Base-by-base conservation (phyloP, 2,113 vertebrate genomes). In the Euleptes europaea region DNA sequence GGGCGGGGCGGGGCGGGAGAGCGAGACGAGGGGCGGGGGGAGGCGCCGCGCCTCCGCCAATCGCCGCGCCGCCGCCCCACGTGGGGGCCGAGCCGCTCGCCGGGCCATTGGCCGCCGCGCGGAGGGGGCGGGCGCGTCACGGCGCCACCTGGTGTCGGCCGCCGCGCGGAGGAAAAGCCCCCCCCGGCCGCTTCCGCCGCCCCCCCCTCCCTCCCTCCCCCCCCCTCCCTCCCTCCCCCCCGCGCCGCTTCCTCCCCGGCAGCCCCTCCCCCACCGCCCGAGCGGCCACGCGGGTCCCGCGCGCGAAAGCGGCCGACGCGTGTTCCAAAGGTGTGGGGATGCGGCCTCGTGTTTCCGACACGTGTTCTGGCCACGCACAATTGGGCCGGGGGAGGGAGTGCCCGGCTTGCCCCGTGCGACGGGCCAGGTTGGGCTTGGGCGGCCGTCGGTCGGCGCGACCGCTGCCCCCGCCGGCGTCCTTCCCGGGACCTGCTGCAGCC, bases 1-100 rank as follows among this genome's bases (percentile, higher is more conserved):
- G 47, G 47, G n/a, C 47, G 47, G 49, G 9, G 54, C 21, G 15
- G 54, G 96, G 96, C 97, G 97, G 95, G 96, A 97, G 95, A 94
- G 95, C 93, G 93, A 93, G 94, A 85, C 81, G 90, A 93, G 72
- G 90, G 83, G 80, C 91, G 96, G 97, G 97, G 96, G 97, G 93
- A 88, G 89, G 93, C 80, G 91, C 90, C 92, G 92, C 92, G 91
- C 94, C 87, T 89, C 94, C 85, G 42, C 95, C 95, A 98, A 98
- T 98, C 88, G 76, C 40, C 47, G 9, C 3, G 23, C 79, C 17
- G 0, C 0, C 10, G 63, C 5, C 97, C 97, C 98, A 98, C 98
- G 98, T 98, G 97, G 98, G 96, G 78, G 38, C 13, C 40, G 0
- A 2, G 0, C 12, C 11, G 12, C 63, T 17, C 78, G 73, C 40